phyloP scores from a whole-genome alignment of 2,888 invertebrate species.

The Drosophila yooni region DNA sequence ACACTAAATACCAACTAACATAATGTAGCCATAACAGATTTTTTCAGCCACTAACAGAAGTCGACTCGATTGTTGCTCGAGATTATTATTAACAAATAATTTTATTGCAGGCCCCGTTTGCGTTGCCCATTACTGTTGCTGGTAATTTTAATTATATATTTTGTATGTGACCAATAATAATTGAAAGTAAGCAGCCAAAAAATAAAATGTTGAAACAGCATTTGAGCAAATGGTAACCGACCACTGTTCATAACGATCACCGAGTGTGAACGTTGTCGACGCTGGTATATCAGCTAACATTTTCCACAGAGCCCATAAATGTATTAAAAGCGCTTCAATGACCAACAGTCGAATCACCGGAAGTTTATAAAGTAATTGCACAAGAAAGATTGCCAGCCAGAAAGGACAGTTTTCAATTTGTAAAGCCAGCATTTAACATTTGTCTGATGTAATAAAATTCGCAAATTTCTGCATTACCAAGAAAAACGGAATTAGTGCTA shows the following conservation, averaged over 20 bases:
- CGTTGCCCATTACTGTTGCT: constrained; percentile 49
- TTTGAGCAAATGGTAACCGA: neutral
- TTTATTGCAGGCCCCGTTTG: constrained; percentile 54
- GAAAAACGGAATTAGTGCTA: constrained; percentile 1
- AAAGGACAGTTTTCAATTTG: constrained; percentile 48
- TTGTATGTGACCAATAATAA: no score
- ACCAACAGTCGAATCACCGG: constrained; percentile 29
- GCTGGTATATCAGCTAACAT: constrained; percentile 15
- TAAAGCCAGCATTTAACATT: neutral
- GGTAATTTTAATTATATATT: constrained; percentile 28
- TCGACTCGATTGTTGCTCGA: neutral
- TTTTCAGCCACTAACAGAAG: constrained; percentile 14
- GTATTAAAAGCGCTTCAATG: constrained; percentile 18
- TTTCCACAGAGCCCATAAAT: constrained; percentile 1
- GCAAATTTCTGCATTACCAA: neutral
- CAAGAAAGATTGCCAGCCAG: constrained; percentile 60
- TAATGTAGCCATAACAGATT: neutral
- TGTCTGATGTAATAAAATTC: constrained; percentile 61
- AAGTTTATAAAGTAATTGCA: constrained; percentile 71
- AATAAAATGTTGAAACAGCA: no score
- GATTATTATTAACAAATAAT: neutral
- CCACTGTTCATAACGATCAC: neutral
- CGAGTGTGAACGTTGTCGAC: neutral
- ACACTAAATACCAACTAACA: neutral
- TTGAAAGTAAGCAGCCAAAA: neutral